Base-by-base conservation (phyloP, 2,888 invertebrate species). In the Drosophila subsilvestris region DNA sequence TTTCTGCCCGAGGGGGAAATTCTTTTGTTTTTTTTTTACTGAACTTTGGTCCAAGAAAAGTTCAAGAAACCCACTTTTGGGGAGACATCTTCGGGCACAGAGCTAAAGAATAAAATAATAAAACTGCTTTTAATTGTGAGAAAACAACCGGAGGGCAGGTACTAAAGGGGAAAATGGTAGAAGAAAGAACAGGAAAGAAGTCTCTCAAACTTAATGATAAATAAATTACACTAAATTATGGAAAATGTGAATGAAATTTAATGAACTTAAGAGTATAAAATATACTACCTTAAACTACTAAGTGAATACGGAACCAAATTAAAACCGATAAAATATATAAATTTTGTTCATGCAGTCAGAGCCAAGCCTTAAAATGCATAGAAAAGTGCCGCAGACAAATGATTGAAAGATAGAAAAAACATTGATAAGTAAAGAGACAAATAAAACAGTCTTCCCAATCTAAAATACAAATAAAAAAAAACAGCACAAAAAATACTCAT, bases 371-470 rank as follows among this genome's bases (percentile, higher is more conserved):
- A 74, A 63, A 63, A 83, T 80, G 81, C 74, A 75, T 62, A 66
- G 76, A 65, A 84, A 83, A 74, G 70, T 81, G 63, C 74, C 59
- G 22, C 69, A 69, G n/a, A 37, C 37, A 74, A 68, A 55, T 51
- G 49, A 60, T 51, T 32, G 27, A 37, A 48, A 51, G 53, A 72
- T 45, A 18, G 25, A 20, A 9, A 55, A 44, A 63, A 72, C 48
- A 65, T 62, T 83, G 73, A 49, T 73, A 75, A 72, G 20, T 18
- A 48, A 60, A 69, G 49, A 48, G 47, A 60, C 18, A 58, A 55
- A 43, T 5, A 44, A 58, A 47, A 25, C 18, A 55, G 87, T 83
- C 88, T 86, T 87, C 83, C 84, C 43, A 53, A 47, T 29, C 27
- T 2, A 32, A 59, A 53, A 56, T 18, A 25, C 50, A 50, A 29